Evolutionary conservation across 2,888 invertebrate genomes (phyloP).

Genomic region (Drosophila acutilabella): DNA sequence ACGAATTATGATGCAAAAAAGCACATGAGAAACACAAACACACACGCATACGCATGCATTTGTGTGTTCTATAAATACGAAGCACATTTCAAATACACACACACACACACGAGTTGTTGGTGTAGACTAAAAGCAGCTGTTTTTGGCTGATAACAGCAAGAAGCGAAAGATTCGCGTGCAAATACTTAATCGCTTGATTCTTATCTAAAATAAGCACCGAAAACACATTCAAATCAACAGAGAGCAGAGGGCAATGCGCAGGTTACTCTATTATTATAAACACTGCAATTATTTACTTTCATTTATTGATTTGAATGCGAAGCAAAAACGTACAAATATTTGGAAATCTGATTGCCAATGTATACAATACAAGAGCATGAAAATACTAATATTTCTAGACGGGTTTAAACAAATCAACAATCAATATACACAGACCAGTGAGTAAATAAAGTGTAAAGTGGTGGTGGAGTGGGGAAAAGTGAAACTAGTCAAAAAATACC

Average conservation of each 20-base stretch:
- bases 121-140: constrained; percentile 21
- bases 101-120: neutral
- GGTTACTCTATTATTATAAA: constrained; percentile 7
- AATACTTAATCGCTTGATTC: constrained; percentile 14
- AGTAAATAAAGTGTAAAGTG: neutral
- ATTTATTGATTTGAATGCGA: constrained; percentile 1
- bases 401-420: constrained; percentile 9
- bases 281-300: neutral
- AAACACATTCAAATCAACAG: constrained; percentile 9
- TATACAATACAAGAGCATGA: neutral
- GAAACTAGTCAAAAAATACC: neutral
- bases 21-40: neutral
- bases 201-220: constrained; percentile 22
- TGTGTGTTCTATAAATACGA: constrained; percentile 25
- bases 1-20: constrained; percentile 6
- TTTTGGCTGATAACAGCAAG: constrained; percentile 28
- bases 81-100: neutral
- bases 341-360: neutral
- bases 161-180: constrained; percentile 16
- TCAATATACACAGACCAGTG: neutral
- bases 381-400: constrained; percentile 5
- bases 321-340: constrained; percentile 1
- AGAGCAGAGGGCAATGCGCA: constrained; percentile 1
- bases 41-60: neutral
- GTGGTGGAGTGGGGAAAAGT: neutral